Percentiles rank a stretch among this genome's conserved stretches.
These are phyloP conservation scores for Troides aeacus DNA, from an alignment of 2,888 invertebrate genomes.

Conservation along the genomic window DNA sequence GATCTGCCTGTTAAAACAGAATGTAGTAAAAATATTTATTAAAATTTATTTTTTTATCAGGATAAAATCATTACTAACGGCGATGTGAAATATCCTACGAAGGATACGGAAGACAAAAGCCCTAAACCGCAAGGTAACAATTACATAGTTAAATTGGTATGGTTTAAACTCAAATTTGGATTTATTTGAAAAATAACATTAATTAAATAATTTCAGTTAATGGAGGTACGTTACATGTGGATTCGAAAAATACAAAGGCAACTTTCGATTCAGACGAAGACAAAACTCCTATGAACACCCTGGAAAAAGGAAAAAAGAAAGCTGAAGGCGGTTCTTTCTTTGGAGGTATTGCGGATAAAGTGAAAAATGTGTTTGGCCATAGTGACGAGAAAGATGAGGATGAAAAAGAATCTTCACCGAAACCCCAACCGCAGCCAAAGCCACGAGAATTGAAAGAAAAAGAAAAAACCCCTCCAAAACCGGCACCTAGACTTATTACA, in stretches of 20 bases:
- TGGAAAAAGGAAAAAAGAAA: constrained; percentile 74
- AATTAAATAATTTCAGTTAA: constrained; percentile 55
- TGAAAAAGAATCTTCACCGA: constrained; percentile 54
- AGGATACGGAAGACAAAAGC: constrained; percentile 50
- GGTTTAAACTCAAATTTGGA: neutral
- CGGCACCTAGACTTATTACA: constrained; percentile 68
- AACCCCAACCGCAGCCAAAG: constrained; percentile 60
- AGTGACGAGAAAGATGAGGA: constrained; percentile 66
- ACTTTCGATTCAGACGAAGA: constrained; percentile 79
- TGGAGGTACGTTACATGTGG: constrained; percentile 68
- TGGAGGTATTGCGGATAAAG: constrained; percentile 68
- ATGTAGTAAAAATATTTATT: neutral
- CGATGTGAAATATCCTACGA: constrained; percentile 60
- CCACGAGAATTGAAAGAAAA: constrained; percentile 52
- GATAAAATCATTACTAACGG: constrained; percentile 69
- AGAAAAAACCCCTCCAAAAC: constrained; percentile 66
- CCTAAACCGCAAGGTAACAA: constrained; percentile 61
- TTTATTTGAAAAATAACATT: neutral
- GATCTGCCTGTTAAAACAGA: too few relatives aligned
- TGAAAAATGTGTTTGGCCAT: constrained; percentile 65
- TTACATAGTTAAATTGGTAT: neutral
- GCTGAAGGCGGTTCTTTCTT: constrained; percentile 67
- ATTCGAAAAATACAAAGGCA: constrained; percentile 77
- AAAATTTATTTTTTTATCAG: constrained; percentile 38
- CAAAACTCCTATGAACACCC: constrained; percentile 76